Conservation (phyloP, 1,140 invertebrate genomes). For the Meteorus sp. region DNA sequence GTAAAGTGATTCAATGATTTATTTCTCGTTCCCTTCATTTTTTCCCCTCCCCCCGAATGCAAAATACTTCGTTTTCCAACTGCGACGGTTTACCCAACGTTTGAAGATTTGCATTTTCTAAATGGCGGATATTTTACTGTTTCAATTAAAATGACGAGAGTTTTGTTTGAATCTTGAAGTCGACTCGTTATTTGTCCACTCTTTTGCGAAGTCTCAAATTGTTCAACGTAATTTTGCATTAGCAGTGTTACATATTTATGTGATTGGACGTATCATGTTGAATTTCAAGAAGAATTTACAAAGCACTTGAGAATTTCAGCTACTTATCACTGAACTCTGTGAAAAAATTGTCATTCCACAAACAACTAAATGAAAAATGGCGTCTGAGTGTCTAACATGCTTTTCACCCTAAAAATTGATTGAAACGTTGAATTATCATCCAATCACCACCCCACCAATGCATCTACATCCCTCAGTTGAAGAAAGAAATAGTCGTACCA, state of each 20-base stretch:
- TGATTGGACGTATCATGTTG: no score
- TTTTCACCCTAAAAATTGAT: slow-evolving; percentile 42
- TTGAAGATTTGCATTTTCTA: slow-evolving; percentile 36
- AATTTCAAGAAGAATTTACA: slow-evolving; percentile 41
- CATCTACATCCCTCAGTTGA: slow-evolving; percentile 43
- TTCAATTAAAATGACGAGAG: no score
- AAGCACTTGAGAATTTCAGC: slow-evolving; percentile 45
- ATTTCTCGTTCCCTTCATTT: slow-evolving; percentile 36
- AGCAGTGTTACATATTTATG: no score
- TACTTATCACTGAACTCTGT: slow-evolving; percentile 43
- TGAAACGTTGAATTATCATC: no score
- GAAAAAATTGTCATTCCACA: background rate
- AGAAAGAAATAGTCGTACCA: background rate
- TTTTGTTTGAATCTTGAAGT: slow-evolving; percentile 13
- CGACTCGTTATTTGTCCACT: slow-evolving; percentile 23
- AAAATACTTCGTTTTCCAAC: no score
- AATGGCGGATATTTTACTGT: background rate
- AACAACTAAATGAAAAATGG: no score
- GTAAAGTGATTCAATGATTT: slow-evolving; percentile 39
- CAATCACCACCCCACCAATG: no score
- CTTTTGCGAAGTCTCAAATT: no score
- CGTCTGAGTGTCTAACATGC: slow-evolving; percentile 30
- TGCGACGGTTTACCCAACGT: slow-evolving; percentile 37
- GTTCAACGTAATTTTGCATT: slow-evolving; percentile 23
- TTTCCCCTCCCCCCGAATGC: slow-evolving; percentile 12